These are phyloP conservation scores for Drosophila serrata DNA, from an alignment of 1,140 invertebrate genomes.

Conservation along the genomic window DNA sequence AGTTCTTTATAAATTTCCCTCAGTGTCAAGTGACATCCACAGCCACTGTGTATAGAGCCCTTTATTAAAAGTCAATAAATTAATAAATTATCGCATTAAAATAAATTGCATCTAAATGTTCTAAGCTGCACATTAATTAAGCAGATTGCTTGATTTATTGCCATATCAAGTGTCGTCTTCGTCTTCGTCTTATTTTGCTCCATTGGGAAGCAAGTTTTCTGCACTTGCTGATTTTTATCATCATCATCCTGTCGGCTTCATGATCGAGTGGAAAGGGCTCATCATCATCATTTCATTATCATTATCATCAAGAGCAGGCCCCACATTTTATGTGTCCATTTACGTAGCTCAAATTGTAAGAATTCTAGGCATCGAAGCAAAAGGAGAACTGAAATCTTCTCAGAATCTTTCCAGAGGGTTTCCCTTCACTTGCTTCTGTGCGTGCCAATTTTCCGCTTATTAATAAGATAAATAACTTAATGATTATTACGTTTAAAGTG, in stretches of 20 bases:
- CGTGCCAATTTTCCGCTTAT: slow-evolving; percentile 83
- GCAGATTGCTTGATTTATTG: slow-evolving; percentile 85
- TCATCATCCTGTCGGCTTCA: slow-evolving; percentile 23
- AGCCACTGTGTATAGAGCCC: slow-evolving; percentile 36
- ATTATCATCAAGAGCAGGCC: neutral
- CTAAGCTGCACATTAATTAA: slow-evolving; percentile 85
- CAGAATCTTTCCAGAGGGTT: slow-evolving; percentile 7
- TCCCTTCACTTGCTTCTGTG: slow-evolving; percentile 63
- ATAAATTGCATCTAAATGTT: slow-evolving; percentile 85
- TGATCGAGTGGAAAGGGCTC: slow-evolving; percentile 34
- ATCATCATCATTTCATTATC: neutral
- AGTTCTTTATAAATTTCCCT: too few relatives aligned
- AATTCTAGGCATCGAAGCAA: slow-evolving; percentile 74
- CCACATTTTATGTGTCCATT: slow-evolving; percentile 83
- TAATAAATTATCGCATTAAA: slow-evolving; percentile 85
- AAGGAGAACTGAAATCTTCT: too few relatives aligned
- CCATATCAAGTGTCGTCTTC: slow-evolving; percentile 82
- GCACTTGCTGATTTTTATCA: slow-evolving; percentile 73
- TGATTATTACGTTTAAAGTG: slow-evolving; percentile 81
- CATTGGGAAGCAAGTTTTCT: slow-evolving; percentile 22
- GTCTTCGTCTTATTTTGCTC: slow-evolving; percentile 24
- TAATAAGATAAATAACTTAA: slow-evolving; percentile 84
- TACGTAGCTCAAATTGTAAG: slow-evolving; percentile 76
- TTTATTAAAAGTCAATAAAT: slow-evolving; percentile 85
- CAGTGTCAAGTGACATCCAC: slow-evolving; percentile 4